Percentiles rank a stretch among this genome's conserved stretches.
phyloP scores from a whole-genome alignment of 2,113 vertebrate species.

The Nycticorax nycticorax region DNA sequence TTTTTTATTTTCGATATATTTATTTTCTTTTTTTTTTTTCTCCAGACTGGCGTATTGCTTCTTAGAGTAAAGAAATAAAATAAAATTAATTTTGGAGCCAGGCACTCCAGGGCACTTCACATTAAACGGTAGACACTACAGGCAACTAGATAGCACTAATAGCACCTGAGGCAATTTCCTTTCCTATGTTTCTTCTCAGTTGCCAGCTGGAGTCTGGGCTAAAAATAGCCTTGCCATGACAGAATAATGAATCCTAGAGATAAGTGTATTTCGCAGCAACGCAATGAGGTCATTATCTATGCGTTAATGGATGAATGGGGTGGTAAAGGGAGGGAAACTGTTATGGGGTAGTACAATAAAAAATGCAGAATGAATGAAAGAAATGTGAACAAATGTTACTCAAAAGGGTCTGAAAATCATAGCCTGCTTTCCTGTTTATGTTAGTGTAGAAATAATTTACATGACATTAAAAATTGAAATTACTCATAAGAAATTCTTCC shows the following conservation, averaged over 20 bases:
- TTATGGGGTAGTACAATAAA: background rate
- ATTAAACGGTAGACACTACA: slow-evolving; percentile 45
- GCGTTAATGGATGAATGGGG: slow-evolving; percentile 32
- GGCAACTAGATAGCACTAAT: slow-evolving; percentile 59
- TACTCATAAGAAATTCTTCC: slow-evolving; percentile 13
- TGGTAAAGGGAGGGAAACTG: background rate
- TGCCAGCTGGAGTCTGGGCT: slow-evolving; percentile 41
- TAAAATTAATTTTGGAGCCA: slow-evolving; percentile 30
- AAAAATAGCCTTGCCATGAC: slow-evolving; percentile 48
- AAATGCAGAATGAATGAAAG: background rate
- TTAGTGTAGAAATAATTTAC: slow-evolving; percentile 30
- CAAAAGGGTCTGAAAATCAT: slow-evolving; percentile 30
- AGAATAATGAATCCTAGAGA: slow-evolving; percentile 46
- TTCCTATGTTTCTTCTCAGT: slow-evolving; percentile 26
- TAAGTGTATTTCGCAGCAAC: background rate
- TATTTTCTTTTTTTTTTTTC: background rate
- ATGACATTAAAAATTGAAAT: slow-evolving; percentile 56
- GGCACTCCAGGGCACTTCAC: slow-evolving; percentile 10
- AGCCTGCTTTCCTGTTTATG: slow-evolving; percentile 34
- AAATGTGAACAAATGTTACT: background rate
- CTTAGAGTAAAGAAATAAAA: background rate
- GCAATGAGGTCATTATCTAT: slow-evolving; percentile 35
- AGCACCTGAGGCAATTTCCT: slow-evolving; percentile 36
- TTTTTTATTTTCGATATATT: background rate
- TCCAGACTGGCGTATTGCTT: background rate